Conservation (phyloP, 2,113 vertebrate species). For the Barbus barbus region DNA sequence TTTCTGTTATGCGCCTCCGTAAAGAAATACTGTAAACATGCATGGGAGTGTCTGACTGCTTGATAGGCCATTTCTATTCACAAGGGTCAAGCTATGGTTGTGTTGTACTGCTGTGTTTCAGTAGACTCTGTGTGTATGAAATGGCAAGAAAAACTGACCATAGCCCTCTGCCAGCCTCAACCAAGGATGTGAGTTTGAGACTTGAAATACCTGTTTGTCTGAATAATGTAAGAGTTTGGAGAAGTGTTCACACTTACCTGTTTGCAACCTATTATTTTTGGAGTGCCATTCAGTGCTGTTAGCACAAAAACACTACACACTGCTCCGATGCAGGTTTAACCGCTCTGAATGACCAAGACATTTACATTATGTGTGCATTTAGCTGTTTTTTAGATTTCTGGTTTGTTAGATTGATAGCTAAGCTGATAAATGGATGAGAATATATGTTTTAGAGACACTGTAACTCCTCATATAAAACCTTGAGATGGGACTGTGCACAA, state of each 20-base stretch:
- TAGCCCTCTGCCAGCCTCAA: not conserved
- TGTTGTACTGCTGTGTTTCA: no score
- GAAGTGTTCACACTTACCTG: not conserved
- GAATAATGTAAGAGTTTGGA: not conserved
- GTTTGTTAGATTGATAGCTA: constrained; percentile 4
- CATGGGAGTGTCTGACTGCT: not conserved
- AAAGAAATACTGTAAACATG: no score
- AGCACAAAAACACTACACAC: not conserved
- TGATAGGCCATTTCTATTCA: not conserved
- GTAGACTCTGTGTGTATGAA: not conserved
- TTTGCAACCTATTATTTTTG: not conserved
- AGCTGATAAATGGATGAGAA: constrained; percentile 25
- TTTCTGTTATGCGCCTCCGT: no score
- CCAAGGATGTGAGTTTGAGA: no score
- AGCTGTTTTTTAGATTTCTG: not conserved
- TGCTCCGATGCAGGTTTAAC: not conserved
- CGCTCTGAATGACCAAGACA: not conserved
- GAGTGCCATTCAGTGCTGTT: not conserved
- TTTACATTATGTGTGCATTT: not conserved
- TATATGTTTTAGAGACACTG: not conserved
- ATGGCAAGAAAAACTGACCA: not conserved
- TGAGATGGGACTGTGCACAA: not conserved
- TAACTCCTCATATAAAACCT: not conserved
- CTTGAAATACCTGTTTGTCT: no score
- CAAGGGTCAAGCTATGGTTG: not conserved